phyloP scores from a whole-genome alignment of 2,888 invertebrate genomes.

The Eurois occulta region DNA sequence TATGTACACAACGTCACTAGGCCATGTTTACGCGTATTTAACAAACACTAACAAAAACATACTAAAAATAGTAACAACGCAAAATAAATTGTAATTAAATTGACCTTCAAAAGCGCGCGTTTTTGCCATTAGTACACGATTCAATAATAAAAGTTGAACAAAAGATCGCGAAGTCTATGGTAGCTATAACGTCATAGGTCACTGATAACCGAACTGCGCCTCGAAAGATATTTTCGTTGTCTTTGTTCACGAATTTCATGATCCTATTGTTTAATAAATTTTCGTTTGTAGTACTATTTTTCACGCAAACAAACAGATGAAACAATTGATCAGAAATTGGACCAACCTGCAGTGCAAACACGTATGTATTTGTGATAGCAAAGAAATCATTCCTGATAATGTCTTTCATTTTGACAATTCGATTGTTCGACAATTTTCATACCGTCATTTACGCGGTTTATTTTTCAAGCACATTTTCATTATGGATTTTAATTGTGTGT shows the following conservation, averaged over 20 bases:
- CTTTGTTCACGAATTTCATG: conserved; percentile 2
- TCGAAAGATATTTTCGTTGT: conserved; percentile 18
- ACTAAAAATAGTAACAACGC: conserved; percentile 1
- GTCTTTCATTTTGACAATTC: neutral
- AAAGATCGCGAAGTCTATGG: conserved; percentile 43
- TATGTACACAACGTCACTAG: neutral
- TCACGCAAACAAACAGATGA: neutral
- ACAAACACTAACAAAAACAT: conserved; percentile 6
- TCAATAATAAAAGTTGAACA: conserved; percentile 42
- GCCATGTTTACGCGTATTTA: conserved; percentile 5
- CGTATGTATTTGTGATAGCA: neutral
- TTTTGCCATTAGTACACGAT: conserved; percentile 47
- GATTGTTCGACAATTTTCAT: neutral
- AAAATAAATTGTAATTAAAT: conserved; percentile 15
- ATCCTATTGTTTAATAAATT: conserved; percentile 4
- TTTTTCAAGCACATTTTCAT: neutral
- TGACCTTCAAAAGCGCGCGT: conserved; percentile 25
- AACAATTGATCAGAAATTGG: conserved; percentile 1
- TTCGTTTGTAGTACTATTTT: conserved; percentile 10
- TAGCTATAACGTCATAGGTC: conserved; percentile 47
- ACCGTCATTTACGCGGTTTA: neutral
- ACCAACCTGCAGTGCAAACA: neutral
- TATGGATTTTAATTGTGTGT: neutral
- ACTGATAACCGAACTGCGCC: conserved; percentile 34
- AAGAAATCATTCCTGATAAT: neutral